Percentiles rank a stretch among this genome's conserved stretches.
phyloP scores from a whole-genome alignment of 2,888 invertebrate species.

The Brachyptera risi region DNA sequence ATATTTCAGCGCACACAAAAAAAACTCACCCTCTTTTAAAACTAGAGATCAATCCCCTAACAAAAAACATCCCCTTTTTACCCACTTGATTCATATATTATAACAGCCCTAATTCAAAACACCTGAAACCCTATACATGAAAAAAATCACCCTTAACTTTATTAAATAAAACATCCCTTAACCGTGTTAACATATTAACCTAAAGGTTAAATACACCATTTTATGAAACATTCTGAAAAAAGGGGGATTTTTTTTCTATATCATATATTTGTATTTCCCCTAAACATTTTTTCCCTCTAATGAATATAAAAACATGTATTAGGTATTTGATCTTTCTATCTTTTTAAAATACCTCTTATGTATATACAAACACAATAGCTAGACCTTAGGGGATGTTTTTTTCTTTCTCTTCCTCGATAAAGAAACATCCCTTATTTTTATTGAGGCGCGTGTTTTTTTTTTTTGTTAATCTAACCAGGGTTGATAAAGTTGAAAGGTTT shows the following conservation, averaged over 20 bases:
- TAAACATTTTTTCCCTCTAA: too few relatives aligned
- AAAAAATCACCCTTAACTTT: neutral
- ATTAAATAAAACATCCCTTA: neutral
- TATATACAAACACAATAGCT: neutral
- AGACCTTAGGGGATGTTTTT: neutral
- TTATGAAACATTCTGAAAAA: too few relatives aligned
- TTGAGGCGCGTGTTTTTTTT: neutral
- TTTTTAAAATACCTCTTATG: neutral
- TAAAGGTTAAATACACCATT: neutral
- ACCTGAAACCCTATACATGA: neutral
- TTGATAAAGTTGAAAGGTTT: neutral
- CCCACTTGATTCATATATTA: too few relatives aligned
- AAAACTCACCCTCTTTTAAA: neutral
- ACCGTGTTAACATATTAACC: neutral
- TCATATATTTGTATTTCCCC: too few relatives aligned
- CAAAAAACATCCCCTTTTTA: neutral
- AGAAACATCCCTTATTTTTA: neutral
- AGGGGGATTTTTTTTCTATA: too few relatives aligned
- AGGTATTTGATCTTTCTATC: neutral
- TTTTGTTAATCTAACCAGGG: neutral
- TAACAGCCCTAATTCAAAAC: too few relatives aligned
- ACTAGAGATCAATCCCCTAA: neutral
- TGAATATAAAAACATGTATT: too few relatives aligned
- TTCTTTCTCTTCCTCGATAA: neutral
- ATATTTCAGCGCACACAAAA: too few relatives aligned